Evolutionary conservation across 2,113 vertebrate species (phyloP).

Genomic region (Cacatua alba): DNA sequence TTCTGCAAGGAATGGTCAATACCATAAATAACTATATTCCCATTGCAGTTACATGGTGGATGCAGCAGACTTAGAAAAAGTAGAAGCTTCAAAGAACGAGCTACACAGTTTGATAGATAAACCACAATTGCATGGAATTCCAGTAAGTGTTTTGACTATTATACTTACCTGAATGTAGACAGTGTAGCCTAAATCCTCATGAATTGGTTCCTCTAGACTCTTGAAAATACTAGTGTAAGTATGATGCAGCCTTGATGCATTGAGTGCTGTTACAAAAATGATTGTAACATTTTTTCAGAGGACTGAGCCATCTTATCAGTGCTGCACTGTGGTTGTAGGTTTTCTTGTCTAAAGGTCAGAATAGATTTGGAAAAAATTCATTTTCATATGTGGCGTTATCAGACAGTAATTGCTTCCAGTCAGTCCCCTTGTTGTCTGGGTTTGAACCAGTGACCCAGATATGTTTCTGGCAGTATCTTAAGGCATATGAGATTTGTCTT

Average conservation of each 20-base stretch:
- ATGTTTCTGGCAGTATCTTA: background rate
- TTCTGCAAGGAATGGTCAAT: background rate
- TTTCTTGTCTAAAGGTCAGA: background rate
- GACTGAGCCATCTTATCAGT: background rate
- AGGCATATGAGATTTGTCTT: background rate
- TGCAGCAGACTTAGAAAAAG: slow-evolving; percentile 77
- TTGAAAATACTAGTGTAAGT: background rate
- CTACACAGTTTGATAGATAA: slow-evolving; percentile 77
- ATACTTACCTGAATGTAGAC: background rate
- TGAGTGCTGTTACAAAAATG: background rate
- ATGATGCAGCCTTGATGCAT: background rate
- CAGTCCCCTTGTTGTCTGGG: background rate
- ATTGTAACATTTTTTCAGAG: background rate
- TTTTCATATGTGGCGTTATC: background rate
- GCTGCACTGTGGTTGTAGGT: background rate
- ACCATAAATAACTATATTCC: background rate
- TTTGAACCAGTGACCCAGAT: background rate
- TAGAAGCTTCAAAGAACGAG: slow-evolving; percentile 78
- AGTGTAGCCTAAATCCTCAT: background rate
- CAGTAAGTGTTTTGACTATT: slow-evolving; percentile 64
- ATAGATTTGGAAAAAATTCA: background rate
- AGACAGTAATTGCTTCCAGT: background rate
- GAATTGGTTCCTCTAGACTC: background rate
- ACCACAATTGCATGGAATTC: slow-evolving; percentile 76
- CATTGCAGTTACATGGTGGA: slow-evolving; percentile 75